Percentiles rank a stretch among this genome's conserved stretches.
phyloP scores from a whole-genome alignment of 2,888 invertebrate genomes.

The Monochamus alternatus region DNA sequence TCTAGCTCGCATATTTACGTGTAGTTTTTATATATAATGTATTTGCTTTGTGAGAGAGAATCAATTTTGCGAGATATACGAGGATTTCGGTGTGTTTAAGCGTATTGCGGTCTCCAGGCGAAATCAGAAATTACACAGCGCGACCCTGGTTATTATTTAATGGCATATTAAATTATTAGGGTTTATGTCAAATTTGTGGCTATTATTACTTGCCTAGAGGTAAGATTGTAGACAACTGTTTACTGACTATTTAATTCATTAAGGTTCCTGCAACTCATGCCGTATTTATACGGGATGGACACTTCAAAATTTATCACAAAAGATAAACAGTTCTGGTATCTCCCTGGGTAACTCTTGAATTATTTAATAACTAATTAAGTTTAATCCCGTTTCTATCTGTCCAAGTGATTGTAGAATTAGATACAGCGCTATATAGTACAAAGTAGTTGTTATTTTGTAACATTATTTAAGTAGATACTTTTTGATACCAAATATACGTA shows the following conservation, averaged over 20 bases:
- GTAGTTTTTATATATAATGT: not conserved
- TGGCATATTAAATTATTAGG: slow-evolving; percentile 61
- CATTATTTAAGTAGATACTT: no score
- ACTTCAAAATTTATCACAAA: slow-evolving; percentile 26
- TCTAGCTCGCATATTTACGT: no score
- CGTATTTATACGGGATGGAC: slow-evolving; percentile 47
- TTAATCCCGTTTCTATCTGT: not conserved
- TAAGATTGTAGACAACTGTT: slow-evolving; percentile 42
- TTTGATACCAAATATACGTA: no score
- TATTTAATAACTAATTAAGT: slow-evolving; percentile 9
- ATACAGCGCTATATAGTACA: no score
- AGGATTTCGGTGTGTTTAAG: slow-evolving; percentile 35
- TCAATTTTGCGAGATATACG: slow-evolving; percentile 17
- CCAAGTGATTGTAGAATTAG: not conserved
- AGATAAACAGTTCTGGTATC: slow-evolving; percentile 1
- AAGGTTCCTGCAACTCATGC: slow-evolving; percentile 44
- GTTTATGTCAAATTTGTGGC: slow-evolving; percentile 59
- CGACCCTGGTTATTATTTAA: slow-evolving; percentile 66
- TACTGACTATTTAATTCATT: slow-evolving; percentile 49
- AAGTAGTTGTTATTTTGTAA: no score
- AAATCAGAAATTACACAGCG: slow-evolving; percentile 61
- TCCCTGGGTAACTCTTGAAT: not conserved
- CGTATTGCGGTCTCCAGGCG: slow-evolving; percentile 54
- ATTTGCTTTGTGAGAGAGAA: slow-evolving; percentile 5
- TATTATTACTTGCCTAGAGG: slow-evolving; percentile 41